Conservation (phyloP, 2,888 invertebrate species). For the Timema cristinae region DNA sequence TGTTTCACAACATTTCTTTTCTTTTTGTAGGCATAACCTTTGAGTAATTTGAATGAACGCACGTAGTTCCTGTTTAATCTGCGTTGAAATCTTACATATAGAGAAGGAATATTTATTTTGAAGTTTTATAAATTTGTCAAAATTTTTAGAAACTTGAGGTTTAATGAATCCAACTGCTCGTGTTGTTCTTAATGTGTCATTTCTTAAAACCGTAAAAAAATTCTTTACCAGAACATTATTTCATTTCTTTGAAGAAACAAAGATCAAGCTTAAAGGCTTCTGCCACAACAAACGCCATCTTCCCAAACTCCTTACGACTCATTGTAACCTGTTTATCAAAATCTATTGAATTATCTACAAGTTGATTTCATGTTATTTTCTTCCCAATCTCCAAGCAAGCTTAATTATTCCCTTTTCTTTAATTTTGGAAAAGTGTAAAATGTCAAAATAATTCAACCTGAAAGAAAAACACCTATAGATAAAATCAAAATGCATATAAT, state of each 20-base stretch:
- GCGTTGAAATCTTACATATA: slow-evolving; percentile 29
- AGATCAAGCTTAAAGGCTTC: slow-evolving; percentile 28
- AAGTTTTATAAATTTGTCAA: slow-evolving; percentile 21
- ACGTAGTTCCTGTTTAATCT: slow-evolving; percentile 31
- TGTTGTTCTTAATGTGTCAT: slow-evolving; percentile 23
- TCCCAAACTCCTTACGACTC: slow-evolving; percentile 25
- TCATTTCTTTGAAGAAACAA: slow-evolving; percentile 28
- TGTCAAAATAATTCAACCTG: too few species aligned
- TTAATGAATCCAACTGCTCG: slow-evolving; percentile 6
- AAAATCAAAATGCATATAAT: too few species aligned
- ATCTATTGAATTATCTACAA: too few species aligned
- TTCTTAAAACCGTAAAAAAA: slow-evolving; percentile 29
- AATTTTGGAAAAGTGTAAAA: too few species aligned
- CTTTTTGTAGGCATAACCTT: slow-evolving; percentile 29
- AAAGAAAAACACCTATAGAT: too few species aligned
- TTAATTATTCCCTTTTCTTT: too few species aligned
- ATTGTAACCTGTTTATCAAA: slow-evolving; percentile 5
- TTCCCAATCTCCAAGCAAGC: too few species aligned
- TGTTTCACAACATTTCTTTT: slow-evolving; percentile 33
- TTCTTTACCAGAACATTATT: slow-evolving; percentile 30
- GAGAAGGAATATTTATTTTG: slow-evolving; percentile 22
- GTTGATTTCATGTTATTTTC: too few species aligned
- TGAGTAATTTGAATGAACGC: slow-evolving; percentile 25
- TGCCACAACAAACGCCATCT: slow-evolving; percentile 30
- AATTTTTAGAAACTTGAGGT: slow-evolving; percentile 28